Conservation (phyloP, 1,140 invertebrate species). For the Drosophila quadrilineata region DNA sequence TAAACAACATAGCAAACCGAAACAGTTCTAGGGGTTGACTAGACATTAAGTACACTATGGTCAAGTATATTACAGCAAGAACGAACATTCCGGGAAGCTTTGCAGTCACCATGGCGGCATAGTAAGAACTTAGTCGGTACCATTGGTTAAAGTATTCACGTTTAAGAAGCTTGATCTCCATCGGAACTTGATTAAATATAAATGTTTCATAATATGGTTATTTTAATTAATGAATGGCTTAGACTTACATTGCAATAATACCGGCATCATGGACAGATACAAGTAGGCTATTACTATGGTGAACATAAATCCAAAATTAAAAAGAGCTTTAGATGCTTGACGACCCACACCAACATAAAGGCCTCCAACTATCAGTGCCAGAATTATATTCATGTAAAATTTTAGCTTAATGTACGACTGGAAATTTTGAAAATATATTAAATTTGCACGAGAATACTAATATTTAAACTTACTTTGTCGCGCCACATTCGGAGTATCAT, state of each 20-base stretch:
- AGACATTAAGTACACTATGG: slow-evolving; percentile 92
- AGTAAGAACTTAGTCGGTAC: slow-evolving; percentile 95
- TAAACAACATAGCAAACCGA: slow-evolving; percentile 87
- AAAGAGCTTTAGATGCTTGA: slow-evolving; percentile 90
- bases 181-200: slow-evolving; percentile 87
- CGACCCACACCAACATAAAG: slow-evolving; percentile 88
- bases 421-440: slow-evolving; percentile 55
- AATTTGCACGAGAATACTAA: neutral
- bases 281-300: slow-evolving; percentile 89
- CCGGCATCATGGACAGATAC: slow-evolving; percentile 90
- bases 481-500: slow-evolving; percentile 88
- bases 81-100: slow-evolving; percentile 87
- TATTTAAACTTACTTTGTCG: slow-evolving; percentile 84
- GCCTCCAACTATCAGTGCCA: slow-evolving; percentile 87
- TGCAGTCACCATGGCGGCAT: slow-evolving; percentile 90
- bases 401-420: slow-evolving; percentile 88
- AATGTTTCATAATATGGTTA: neutral
- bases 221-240: slow-evolving; percentile 56
- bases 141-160: slow-evolving; percentile 96
- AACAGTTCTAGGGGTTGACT: slow-evolving; percentile 91
- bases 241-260: slow-evolving; percentile 90
- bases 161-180: slow-evolving; percentile 92
- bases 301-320: slow-evolving; percentile 92
- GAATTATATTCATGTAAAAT: slow-evolving; percentile 85
- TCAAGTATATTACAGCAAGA: slow-evolving; percentile 89